Conservation (phyloP, 2,113 vertebrate species). For the Gobiocypris rarus region DNA sequence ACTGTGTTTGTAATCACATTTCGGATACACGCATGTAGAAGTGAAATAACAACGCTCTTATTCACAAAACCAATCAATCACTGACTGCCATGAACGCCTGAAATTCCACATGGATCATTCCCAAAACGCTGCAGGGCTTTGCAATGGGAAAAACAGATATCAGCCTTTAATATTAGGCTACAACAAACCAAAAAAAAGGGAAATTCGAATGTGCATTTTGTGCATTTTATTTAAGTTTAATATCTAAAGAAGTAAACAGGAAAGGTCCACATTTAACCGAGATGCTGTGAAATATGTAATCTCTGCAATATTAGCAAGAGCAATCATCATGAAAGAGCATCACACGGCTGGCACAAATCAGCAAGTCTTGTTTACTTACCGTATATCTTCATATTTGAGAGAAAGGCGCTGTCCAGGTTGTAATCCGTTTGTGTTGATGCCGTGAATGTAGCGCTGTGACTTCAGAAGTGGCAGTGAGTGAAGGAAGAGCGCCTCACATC, state of each 20-base stretch:
- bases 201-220: neutral
- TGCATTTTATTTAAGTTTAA: neutral
- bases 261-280: neutral
- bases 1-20: neutral
- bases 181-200: no score
- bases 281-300: neutral
- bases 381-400: constrained; percentile 47
- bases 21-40: neutral
- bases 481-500: neutral
- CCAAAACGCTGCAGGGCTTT: neutral
- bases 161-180: neutral
- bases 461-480: neutral
- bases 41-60: neutral
- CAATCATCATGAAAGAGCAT: neutral
- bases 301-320: neutral
- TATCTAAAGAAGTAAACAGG: neutral
- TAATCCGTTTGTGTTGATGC: constrained; percentile 67
- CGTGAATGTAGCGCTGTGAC: constrained; percentile 16
- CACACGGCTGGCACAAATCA: neutral
- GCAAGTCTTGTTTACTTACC: constrained; percentile 60
- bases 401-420: constrained; percentile 54
- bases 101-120: neutral
- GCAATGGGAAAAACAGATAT: neutral
- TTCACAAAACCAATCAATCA: neutral
- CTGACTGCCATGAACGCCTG: neutral